Percentiles rank a stretch among this genome's conserved stretches.
phyloP scores from a whole-genome alignment of 2,888 invertebrate species.

The Beris morrisii region DNA sequence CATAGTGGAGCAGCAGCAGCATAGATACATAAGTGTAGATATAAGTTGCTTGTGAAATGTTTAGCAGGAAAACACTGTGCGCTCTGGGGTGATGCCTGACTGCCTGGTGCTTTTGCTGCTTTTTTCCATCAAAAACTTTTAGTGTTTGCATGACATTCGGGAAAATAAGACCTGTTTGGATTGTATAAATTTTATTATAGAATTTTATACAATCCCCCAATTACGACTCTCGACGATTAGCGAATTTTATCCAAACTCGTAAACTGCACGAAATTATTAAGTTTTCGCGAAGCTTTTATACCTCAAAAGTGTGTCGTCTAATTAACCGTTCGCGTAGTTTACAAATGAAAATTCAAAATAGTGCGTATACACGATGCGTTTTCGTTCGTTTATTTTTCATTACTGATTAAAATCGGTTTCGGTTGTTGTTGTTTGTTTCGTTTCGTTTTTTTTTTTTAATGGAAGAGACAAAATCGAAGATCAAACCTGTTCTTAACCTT shows the following conservation, averaged over 20 bases:
- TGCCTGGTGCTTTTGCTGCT: conserved; percentile 32
- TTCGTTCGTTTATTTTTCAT: no score
- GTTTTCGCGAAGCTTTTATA: no score
- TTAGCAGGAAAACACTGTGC: conserved; percentile 29
- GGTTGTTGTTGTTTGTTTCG: neutral
- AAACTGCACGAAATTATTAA: no score
- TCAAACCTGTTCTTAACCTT: conserved; percentile 30
- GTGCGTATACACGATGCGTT: no score
- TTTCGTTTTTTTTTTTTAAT: conserved; percentile 10
- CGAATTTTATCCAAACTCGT: no score
- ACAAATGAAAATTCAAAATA: no score
- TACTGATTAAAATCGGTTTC: no score
- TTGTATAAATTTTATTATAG: neutral
- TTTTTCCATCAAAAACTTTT: conserved; percentile 41
- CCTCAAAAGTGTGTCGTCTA: no score
- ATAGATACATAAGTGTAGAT: no score
- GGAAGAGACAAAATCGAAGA: conserved; percentile 26
- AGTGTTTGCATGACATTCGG: conserved; percentile 48
- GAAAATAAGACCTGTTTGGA: conserved; percentile 43
- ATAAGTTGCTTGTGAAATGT: conserved; percentile 19
- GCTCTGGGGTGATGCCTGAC: conserved; percentile 24
- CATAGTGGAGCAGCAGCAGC: no score
- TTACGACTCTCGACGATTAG: neutral
- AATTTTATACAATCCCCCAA: neutral
- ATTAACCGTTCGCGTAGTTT: no score